Conservation (phyloP, 1,140 invertebrate species). For the Aphelinus atriplicis region DNA sequence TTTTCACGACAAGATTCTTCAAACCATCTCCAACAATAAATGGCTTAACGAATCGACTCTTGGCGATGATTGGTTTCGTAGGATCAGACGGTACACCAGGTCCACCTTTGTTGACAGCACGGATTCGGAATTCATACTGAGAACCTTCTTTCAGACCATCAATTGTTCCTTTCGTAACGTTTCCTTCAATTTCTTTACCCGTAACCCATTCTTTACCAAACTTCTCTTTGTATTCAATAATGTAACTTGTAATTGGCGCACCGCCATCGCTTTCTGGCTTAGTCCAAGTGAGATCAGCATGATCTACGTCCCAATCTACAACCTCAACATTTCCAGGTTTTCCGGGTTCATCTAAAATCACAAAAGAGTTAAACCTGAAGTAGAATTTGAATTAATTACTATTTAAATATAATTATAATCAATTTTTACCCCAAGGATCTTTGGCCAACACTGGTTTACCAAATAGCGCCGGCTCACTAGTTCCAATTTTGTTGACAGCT, state of each 20-base stretch:
- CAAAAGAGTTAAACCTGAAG: slow-evolving; percentile 4
- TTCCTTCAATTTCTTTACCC: slow-evolving; percentile 82
- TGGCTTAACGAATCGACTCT: slow-evolving; percentile 94
- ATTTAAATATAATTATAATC: slow-evolving; percentile 31
- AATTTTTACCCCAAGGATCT: slow-evolving; percentile 91
- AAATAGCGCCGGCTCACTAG: slow-evolving; percentile 88
- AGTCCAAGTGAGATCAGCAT: slow-evolving; percentile 91
- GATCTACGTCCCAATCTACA: slow-evolving; percentile 96
- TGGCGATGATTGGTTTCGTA: slow-evolving; percentile 95
- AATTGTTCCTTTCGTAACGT: slow-evolving; percentile 80
- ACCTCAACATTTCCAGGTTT: slow-evolving; percentile 91
- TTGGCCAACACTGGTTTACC: slow-evolving; percentile 90
- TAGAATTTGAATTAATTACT: slow-evolving; percentile 28
- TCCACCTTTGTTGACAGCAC: slow-evolving; percentile 95
- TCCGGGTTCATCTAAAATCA: slow-evolving; percentile 83
- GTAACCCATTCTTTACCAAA: slow-evolving; percentile 89
- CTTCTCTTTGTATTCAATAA: slow-evolving; percentile 94
- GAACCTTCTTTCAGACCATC: slow-evolving; percentile 92
- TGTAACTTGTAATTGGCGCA: slow-evolving; percentile 92
- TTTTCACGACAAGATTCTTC: slow-evolving; percentile 89
- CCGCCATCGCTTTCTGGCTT: slow-evolving; percentile 92
- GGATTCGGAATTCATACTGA: slow-evolving; percentile 95
- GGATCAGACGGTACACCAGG: slow-evolving; percentile 93
- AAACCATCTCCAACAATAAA: slow-evolving; percentile 90
- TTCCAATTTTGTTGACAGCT: slow-evolving; percentile 91